These are phyloP conservation scores for Coluber constrictor DNA, from an alignment of 2,797 vertebrate species.

Conservation along the genomic window DNA sequence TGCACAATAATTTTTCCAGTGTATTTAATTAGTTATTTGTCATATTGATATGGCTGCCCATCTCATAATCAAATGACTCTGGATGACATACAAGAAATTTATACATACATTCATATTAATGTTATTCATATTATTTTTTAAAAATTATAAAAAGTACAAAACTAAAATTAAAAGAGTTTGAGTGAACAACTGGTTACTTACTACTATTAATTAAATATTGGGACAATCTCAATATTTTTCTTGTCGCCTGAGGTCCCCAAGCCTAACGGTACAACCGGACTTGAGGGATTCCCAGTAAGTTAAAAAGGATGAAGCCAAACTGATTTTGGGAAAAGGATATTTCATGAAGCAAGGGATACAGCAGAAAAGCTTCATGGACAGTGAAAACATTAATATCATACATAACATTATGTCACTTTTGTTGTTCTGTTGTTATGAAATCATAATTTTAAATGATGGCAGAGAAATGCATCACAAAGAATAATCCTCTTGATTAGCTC, in stretches of 20 bases:
- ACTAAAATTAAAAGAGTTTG: not conserved
- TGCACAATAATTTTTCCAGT: not conserved
- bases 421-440: not conserved
- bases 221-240: not conserved
- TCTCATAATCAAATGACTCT: not conserved
- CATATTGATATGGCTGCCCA: not conserved
- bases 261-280: not conserved
- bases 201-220: not conserved
- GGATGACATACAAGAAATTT: not conserved
- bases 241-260: not conserved
- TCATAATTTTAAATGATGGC: not conserved
- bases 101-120: not conserved
- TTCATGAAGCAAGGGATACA: not conserved
- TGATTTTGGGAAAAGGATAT: not conserved
- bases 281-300: not conserved
- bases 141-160: no score
- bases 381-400: not conserved
- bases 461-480: not conserved
- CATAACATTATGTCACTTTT: not conserved
- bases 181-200: not conserved
- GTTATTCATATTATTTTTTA: no score
- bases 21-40: not conserved
- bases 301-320: not conserved
- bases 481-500: not conserved
- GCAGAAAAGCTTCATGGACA: not conserved